These are phyloP conservation scores for Gambelia wislizenii DNA, from an alignment of 2,797 vertebrate genomes.

Conservation along the genomic window DNA sequence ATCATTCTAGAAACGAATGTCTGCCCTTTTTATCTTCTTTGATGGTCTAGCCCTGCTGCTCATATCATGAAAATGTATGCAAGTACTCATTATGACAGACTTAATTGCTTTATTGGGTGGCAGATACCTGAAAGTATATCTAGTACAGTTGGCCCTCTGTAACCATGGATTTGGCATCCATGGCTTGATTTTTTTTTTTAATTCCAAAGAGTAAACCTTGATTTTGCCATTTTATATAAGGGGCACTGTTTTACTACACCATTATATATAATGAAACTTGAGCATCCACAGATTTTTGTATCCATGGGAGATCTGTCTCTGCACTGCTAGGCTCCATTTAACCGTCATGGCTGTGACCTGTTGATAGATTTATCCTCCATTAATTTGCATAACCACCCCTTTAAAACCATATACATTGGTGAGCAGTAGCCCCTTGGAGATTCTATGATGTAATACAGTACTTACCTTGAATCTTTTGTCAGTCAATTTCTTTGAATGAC, in stretches of 20 bases:
- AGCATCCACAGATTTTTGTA: too few relatives aligned
- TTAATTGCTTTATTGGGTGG: neutral
- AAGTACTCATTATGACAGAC: neutral
- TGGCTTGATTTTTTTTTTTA: too few relatives aligned
- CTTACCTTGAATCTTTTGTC: neutral
- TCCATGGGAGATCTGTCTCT: neutral
- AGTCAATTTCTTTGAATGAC: neutral
- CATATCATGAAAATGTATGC: neutral
- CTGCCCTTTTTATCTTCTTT: neutral
- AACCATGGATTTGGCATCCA: too few relatives aligned
- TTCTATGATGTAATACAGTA: neutral
- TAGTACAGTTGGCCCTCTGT: too few relatives aligned
- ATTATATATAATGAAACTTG: too few relatives aligned
- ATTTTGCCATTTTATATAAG: too few relatives aligned
- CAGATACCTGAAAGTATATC: neutral
- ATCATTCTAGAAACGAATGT: neutral
- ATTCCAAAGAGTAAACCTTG: too few relatives aligned
- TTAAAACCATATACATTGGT: neutral
- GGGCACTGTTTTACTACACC: too few relatives aligned
- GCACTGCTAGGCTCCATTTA: neutral
- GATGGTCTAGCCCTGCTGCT: neutral
- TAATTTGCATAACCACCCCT: neutral
- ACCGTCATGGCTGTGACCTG: neutral
- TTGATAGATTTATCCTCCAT: neutral
- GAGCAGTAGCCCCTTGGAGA: neutral